Conservation (phyloP, 1,140 invertebrate species). For the Epicauta chinensis region DNA sequence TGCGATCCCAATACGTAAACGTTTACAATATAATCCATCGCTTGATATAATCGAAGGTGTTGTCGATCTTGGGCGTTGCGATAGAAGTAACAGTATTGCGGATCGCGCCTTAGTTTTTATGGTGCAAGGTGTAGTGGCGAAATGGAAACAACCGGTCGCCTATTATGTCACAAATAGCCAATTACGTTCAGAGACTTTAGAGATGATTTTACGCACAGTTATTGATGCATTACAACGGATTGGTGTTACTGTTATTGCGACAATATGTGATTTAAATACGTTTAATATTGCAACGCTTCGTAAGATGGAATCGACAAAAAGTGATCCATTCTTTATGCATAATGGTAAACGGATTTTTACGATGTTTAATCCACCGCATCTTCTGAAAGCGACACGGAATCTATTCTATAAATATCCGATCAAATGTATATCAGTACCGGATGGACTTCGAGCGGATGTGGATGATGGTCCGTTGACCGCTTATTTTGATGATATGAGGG, state of each 20-base stretch:
- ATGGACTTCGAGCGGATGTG: too few species aligned
- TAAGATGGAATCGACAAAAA: neutral
- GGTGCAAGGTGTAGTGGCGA: conserved; percentile 1
- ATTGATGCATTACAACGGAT: neutral
- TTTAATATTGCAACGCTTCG: conserved; percentile 6
- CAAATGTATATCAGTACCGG: too few species aligned
- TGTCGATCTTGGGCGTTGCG: conserved; percentile 2
- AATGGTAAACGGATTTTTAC: neutral
- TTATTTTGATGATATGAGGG: neutral
- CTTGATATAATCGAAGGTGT: conserved; percentile 3
- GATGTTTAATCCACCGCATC: neutral
- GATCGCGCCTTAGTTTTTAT: conserved; percentile 11
- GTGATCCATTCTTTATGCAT: conserved; percentile 1
- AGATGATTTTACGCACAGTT: neutral
- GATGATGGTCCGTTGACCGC: too few species aligned
- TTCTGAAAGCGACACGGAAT: neutral
- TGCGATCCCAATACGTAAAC: conserved; percentile 8
- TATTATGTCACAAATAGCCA: conserved; percentile 1
- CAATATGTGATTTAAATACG: conserved; percentile 10
- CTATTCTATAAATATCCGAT: neutral
- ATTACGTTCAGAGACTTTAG: neutral
- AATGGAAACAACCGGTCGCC: conserved; percentile 5
- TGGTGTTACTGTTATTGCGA: conserved; percentile 3
- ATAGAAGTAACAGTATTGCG: conserved; percentile 3
- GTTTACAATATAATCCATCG: conserved; percentile 12